A percentile compares a stretch with the other conserved stretches of the same genome.
Evolutionary conservation across 1,140 invertebrate genomes (phyloP).

Genomic region (Tachypleus tridentatus): DNA sequence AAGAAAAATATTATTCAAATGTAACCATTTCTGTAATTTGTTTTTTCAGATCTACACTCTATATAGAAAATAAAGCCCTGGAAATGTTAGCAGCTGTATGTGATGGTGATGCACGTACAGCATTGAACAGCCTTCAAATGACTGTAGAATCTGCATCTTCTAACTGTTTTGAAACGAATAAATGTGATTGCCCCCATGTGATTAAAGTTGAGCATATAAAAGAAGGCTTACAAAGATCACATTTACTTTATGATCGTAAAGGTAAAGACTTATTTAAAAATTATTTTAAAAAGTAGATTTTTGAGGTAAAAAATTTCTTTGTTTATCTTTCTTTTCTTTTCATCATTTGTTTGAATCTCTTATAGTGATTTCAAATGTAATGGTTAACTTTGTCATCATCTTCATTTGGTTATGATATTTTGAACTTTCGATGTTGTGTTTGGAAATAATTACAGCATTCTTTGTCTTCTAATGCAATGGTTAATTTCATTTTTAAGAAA

Average conservation of each 20-base stretch:
- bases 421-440: no score
- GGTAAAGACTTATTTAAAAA: slow-evolving; percentile 28
- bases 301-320: no score
- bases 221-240: slow-evolving; percentile 45
- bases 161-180: neutral
- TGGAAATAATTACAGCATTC: no score
- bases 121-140: slow-evolving; percentile 59
- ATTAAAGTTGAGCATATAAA: slow-evolving; percentile 30
- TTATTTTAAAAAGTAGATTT: no score
- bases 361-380: no score
- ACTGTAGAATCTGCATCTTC: slow-evolving; percentile 43
- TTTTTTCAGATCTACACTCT: slow-evolving; percentile 1
- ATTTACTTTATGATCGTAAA: slow-evolving; percentile 60
- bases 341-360: no score
- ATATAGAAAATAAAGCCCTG: slow-evolving; percentile 49
- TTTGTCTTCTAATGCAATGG: no score
- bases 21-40: neutral
- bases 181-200: slow-evolving; percentile 7
- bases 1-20: neutral
- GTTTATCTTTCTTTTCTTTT: no score
- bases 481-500: no score
- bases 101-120: slow-evolving; percentile 68
- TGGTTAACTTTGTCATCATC: no score
- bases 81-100: slow-evolving; percentile 56
- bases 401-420: no score